These are phyloP conservation scores for Microtus pennsylvanicus DNA, from an alignment of 2,113 vertebrate species.

Conservation along the genomic window DNA sequence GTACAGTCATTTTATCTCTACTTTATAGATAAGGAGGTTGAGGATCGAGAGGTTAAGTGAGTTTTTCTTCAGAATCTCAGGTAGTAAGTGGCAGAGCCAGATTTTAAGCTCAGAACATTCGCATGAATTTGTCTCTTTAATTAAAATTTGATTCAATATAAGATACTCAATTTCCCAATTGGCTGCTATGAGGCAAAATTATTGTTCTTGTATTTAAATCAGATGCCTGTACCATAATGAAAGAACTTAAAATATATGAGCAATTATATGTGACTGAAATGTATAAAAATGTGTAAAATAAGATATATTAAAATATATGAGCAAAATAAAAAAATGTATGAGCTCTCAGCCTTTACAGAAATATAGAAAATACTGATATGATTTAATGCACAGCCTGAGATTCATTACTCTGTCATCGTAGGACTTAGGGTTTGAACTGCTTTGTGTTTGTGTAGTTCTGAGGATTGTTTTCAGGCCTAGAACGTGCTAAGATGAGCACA, in stretches of 20 bases:
- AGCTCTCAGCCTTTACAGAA: slow-evolving; percentile 26
- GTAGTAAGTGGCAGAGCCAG: neutral
- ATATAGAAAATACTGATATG: neutral
- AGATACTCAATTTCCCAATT: neutral
- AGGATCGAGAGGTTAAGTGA: slow-evolving; percentile 28
- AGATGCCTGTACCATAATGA: neutral
- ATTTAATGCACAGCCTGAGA: neutral
- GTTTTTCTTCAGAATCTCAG: slow-evolving; percentile 10
- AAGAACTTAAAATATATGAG: slow-evolving; percentile 3
- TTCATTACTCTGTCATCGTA: neutral
- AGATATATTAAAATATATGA: neutral
- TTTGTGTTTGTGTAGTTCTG: neutral
- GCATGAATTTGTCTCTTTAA: slow-evolving; percentile 32
- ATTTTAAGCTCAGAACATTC: neutral
- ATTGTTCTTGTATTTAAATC: neutral
- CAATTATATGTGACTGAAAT: neutral
- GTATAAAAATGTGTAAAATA: neutral
- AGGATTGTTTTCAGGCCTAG: neutral
- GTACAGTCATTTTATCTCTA: slow-evolving; percentile 5
- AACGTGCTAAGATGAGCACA: neutral
- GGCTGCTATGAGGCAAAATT: neutral
- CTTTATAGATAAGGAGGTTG: slow-evolving; percentile 40
- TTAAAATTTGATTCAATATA: slow-evolving; percentile 46
- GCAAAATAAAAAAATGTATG: neutral
- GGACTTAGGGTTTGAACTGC: neutral